Evolutionary conservation across 1,140 invertebrate genomes (phyloP), one percentile per base, ranked within the genome.

Genomic region (Eumeta japonica): DNA sequence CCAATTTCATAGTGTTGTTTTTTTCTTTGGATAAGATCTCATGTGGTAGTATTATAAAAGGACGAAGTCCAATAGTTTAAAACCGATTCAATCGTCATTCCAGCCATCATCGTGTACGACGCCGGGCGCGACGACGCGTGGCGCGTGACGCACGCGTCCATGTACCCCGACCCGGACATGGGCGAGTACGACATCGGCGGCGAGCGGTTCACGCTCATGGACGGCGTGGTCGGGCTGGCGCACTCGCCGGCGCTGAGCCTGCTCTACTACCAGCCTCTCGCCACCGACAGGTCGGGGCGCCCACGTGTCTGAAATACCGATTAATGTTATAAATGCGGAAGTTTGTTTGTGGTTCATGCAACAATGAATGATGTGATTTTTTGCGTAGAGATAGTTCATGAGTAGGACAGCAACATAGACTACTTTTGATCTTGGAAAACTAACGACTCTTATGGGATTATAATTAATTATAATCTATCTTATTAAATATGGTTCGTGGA

Each of bases 81-180:
- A n/a, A n/a, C n/a, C n/a, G n/a, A n/a, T n/a, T n/a, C n/a, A n/a
- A n/a, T 35, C 33, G 16, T 27, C 28, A 42, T 68, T 71, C 18
- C 47, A 86, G 85, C 81, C 30, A 75, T 91, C 10, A 73, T 90
- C 3, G 83, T 90, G 0, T 88, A 87, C 42, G 87, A 91, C 50
- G 81, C 79, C 10, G 62, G 76, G 2, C 80, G 78, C 15, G 85
- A 88, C 48, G 81, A 80, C 28, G 86, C 87, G 10, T 90, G 89
- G 88, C 76, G 89, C 31, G 64, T 88, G 0, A 76, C 81, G 2
- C 87, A 90, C 59, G 81, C 87, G 1, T 81, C 83, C 16, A 90
- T 91, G 87, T 87, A 86, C 55, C 88, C 89, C 0, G 81, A 90
- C 74, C 87, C 88, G 0, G 83, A 90, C 58, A 81, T 83, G 30